Evolutionary conservation across 2,888 invertebrate genomes (phyloP), one percentile per base, ranked within the genome.

Genomic region (Leptinotarsa tumamoca): DNA sequence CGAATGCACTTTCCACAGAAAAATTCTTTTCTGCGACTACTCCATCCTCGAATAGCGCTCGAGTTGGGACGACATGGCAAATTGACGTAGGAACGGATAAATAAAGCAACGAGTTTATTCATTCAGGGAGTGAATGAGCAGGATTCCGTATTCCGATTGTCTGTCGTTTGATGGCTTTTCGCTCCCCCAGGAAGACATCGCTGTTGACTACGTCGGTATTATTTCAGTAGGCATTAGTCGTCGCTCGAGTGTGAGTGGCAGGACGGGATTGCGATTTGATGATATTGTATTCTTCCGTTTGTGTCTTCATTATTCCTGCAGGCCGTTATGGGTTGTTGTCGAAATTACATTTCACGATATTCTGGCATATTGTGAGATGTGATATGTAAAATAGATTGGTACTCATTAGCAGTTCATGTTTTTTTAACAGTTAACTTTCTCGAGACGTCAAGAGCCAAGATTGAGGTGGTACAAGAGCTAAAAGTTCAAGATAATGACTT

Each of bases 31-130:
- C 63, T 63, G 63, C 63, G 63, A 63, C 33, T 63, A 17, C 63
- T 33, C 27, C 17, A 33, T 33, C 7, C 27, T 63, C 27, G 7
- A 18, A 7, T 63, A 13, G 17, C 63, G 63, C 63, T 63, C 33
- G 13, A 43, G 33, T 43, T 43, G 43, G 43, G n/a, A 63, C 63
- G 63, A 63, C 63, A 63, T 33, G 33, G n/a, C 63, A 63, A 63
- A 63, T 63, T 63, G 80, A 80, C 78, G 75, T 73, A 79, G 79
- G 73, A 72, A 77, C 56, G 79, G 72, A 80, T 81, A 81, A 81
- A 81, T 81, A 81, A 81, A 78, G 72, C 78, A 74, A 69, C 50
- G 75, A 78, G 78, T 78, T 78, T 63, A 63, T 63, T 63, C 63
- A 79, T 80, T 78, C 77, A 78, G 73, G 71, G 77, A 79, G 74